phyloP scores from a whole-genome alignment of 2,888 invertebrate genomes.

The Drosophila helvetica region DNA sequence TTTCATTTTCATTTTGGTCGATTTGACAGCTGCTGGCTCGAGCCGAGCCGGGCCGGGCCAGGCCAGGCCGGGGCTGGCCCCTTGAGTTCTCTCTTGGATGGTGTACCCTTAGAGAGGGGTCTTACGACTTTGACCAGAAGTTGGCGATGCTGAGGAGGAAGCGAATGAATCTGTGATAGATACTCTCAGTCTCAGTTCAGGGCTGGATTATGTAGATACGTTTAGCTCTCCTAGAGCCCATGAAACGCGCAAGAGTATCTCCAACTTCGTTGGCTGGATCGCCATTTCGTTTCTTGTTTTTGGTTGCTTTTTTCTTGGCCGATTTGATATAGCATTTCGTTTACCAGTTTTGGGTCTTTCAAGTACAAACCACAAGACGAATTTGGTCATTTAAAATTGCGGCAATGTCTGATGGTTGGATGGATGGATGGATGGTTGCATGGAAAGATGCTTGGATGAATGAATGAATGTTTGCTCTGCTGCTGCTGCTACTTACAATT shows the following conservation, averaged over 20 bases:
- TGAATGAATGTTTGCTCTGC: constrained; percentile 53
- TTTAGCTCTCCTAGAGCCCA: constrained; percentile 33
- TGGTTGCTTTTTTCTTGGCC: constrained; percentile 25
- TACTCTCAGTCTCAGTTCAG: neutral
- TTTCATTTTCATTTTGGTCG: constrained; percentile 62
- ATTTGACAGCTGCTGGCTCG: constrained; percentile 50
- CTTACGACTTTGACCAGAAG: neutral
- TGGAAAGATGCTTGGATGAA: constrained; percentile 56
- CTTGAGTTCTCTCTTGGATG: constrained; percentile 48
- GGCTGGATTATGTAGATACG: too few species aligned
- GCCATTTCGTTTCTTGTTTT: constrained; percentile 26
- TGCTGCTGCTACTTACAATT: constrained; percentile 70
- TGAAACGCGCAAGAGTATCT: neutral
- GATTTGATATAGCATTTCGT: constrained; percentile 60
- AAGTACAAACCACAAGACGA: constrained; percentile 78
- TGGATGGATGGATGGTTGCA: constrained; percentile 32
- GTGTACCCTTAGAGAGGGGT: neutral
- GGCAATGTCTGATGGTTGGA: constrained; percentile 51
- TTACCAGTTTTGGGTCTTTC: constrained; percentile 72
- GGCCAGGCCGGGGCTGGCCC: constrained; percentile 51
- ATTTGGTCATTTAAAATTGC: constrained; percentile 79
- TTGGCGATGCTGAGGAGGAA: too few species aligned
- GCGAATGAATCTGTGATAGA: neutral
- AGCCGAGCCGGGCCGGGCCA: too few species aligned
- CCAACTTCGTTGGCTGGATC: neutral